Conservation (phyloP, 1,140 invertebrate genomes). For the Tribolium castaneum region DNA sequence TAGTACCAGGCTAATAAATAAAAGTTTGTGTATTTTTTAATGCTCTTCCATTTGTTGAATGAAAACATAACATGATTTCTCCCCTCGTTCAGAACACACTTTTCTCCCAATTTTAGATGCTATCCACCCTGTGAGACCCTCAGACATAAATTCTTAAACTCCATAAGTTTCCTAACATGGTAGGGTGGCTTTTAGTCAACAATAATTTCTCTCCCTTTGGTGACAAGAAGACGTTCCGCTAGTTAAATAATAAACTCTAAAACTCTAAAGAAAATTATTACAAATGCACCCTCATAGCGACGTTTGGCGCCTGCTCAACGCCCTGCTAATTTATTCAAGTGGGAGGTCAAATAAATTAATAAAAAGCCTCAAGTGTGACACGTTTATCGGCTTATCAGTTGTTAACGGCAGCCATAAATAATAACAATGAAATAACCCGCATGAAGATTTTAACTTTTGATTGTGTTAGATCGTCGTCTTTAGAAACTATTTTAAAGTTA, state of each 20-base stretch:
- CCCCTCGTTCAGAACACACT: no score
- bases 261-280: constrained; percentile 26
- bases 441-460: not conserved
- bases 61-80: not conserved
- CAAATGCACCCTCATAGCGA: constrained; percentile 17
- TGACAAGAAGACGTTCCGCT: not conserved
- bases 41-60: not conserved
- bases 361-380: not conserved
- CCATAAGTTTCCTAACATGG: constrained; percentile 7
- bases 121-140: constrained; percentile 5
- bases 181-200: constrained; percentile 16
- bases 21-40: no score
- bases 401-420: not conserved
- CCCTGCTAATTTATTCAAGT: not conserved
- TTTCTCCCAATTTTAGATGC: not conserved
- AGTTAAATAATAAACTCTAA: constrained; percentile 13
- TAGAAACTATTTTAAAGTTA: not conserved
- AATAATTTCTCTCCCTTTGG: constrained; percentile 13
- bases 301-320: not conserved
- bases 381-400: not conserved
- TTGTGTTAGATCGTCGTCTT: not conserved
- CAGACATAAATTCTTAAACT: constrained; percentile 20
- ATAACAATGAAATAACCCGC: not conserved
- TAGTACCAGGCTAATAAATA: not conserved
- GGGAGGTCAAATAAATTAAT: constrained; percentile 1